phyloP scores from a whole-genome alignment of 2,797 vertebrate genomes.

The Semaprochilodus insignis region DNA sequence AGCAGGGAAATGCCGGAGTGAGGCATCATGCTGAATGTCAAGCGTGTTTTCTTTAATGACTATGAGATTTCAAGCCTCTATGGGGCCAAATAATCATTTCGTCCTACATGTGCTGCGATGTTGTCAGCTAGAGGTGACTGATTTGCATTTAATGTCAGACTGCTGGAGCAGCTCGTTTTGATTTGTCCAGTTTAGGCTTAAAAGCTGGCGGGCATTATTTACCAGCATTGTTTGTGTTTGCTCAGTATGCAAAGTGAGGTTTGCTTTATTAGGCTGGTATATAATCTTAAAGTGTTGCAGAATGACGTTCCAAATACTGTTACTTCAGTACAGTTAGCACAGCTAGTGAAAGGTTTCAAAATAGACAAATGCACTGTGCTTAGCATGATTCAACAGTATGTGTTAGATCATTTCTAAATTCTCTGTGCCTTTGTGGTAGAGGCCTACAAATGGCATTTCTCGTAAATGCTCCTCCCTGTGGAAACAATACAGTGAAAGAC shows the following conservation, averaged over 20 bases:
- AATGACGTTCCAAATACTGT: neutral
- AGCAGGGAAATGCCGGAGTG: slow-evolving; percentile 23
- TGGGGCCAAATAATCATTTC: slow-evolving; percentile 55
- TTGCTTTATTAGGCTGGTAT: neutral
- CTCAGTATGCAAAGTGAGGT: neutral
- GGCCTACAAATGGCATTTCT: neutral
- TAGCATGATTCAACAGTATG: neutral
- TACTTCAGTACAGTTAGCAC: neutral
- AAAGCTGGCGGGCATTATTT: neutral
- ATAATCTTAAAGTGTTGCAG: neutral
- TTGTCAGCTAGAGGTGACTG: slow-evolving; percentile 50
- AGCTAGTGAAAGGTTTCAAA: neutral
- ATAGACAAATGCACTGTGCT: neutral
- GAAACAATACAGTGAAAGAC: neutral
- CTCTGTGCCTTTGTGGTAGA: neutral
- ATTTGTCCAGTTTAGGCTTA: neutral
- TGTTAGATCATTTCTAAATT: neutral
- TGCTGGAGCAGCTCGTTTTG: slow-evolving; percentile 4
- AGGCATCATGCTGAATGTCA: slow-evolving; percentile 53
- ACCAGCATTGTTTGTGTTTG: neutral
- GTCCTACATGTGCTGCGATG: slow-evolving; percentile 45
- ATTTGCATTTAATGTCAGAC: slow-evolving; percentile 45
- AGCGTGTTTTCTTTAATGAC: slow-evolving; percentile 60
- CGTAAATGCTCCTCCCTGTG: neutral
- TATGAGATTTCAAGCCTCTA: slow-evolving; percentile 43